Base-by-base conservation (phyloP, 2,888 invertebrate genomes). In the Mycalesis mineus region DNA sequence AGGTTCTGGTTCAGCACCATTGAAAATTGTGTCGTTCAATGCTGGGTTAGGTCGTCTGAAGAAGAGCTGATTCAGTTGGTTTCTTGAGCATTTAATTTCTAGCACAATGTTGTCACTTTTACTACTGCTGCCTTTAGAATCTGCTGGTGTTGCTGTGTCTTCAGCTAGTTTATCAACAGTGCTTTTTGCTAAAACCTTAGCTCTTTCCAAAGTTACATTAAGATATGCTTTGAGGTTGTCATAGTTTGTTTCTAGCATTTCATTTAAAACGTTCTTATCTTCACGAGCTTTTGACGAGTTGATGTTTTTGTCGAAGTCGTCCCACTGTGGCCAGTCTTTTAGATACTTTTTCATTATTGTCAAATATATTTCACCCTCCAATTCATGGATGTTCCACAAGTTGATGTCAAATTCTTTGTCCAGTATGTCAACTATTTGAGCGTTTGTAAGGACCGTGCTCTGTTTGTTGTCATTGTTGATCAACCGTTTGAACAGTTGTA, bases 251-350 rank as follows among this genome's bases (percentile, higher is more conserved):
- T 78, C 65, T 1, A 84, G 58, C 22, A 78, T 72, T 22, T 67
- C 65, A 7, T 70, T 61, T 0, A 83, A 65, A 0, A 70, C 65
- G 0, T 61, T 65, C 5, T 48, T 53, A 5, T 71, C 63, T 0
- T 68, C 64, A 13, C 65, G 58, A 2, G 63, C 66, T 45, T 78
- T 79, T 0, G 78, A 58, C 0, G 62, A 65, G 31, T 67, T 75
- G 0, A 84, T 68, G 0, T 70, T 62, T 1, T 63, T 62, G 40
- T 86, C 84, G 13, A 88, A 75, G 0, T 75, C 74, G 14, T 86
- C 81, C 88, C 88, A 88, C 11, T 78, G 73, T 0, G 88, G 85
- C 88, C 88, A 88, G 47, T 81, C 78, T 67, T 85, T 86, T 0
- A 88, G 60, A 55, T 73, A 87, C 53, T 79, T 83, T 55, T 88